phyloP scores from a whole-genome alignment of 1,140 invertebrate genomes.

The Eupeodes corollae region DNA sequence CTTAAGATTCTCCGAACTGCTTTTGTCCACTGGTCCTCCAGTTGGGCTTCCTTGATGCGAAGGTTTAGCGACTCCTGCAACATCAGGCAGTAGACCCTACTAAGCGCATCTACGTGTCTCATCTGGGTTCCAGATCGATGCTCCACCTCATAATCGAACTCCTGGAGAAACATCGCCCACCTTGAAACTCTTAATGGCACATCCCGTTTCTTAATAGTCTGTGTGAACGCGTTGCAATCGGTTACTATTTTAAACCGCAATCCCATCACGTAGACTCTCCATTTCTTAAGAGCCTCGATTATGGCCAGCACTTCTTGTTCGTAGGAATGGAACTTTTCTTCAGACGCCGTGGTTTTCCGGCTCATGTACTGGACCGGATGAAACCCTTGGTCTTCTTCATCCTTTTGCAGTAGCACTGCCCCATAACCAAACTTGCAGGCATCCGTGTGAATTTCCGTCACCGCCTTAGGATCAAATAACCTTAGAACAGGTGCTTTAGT shows the following conservation, averaged over 20 bases:
- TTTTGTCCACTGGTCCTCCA: not conserved
- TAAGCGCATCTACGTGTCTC: slow-evolving; percentile 24
- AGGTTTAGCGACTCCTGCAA: not conserved
- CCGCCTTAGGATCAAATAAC: slow-evolving; percentile 7
- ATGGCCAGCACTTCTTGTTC: slow-evolving; percentile 21
- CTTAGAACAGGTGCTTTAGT: slow-evolving; percentile 9
- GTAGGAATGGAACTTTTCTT: slow-evolving; percentile 21
- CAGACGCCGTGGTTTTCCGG: slow-evolving; percentile 16
- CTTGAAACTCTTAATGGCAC: slow-evolving; percentile 3
- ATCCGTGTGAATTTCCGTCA: slow-evolving; percentile 18
- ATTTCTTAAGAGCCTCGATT: slow-evolving; percentile 16
- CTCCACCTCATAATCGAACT: not conserved
- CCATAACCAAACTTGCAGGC: slow-evolving; percentile 24
- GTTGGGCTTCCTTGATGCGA: not conserved
- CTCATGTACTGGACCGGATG: slow-evolving; percentile 26
- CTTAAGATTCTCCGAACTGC: not conserved
- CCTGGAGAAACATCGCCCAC: not conserved
- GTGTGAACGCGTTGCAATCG: slow-evolving; percentile 14
- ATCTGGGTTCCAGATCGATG: slow-evolving; percentile 11
- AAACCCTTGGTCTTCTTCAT: slow-evolving; percentile 10
- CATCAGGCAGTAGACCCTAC: slow-evolving; percentile 7
- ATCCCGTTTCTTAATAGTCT: slow-evolving; percentile 7
- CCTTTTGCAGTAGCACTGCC: slow-evolving; percentile 18
- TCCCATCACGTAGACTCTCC: slow-evolving; percentile 35
- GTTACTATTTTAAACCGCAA: slow-evolving; percentile 32